Evolutionary conservation across 2,888 invertebrate genomes (phyloP).

Genomic region (Scaptomyza flava): DNA sequence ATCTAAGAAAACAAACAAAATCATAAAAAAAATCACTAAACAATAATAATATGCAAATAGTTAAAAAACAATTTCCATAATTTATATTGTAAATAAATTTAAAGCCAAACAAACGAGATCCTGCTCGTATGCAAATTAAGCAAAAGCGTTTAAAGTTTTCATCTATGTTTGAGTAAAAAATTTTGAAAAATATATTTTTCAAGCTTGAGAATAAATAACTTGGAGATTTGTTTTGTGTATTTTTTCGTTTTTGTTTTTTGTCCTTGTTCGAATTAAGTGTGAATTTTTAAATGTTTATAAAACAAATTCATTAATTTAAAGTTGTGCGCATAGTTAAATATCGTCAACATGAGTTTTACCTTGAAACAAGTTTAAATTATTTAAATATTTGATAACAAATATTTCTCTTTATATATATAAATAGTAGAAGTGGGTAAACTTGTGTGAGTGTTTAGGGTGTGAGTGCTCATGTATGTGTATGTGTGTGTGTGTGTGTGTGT

Average conservation of each 20-base stretch:
- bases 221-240: conserved; percentile 45
- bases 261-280: conserved; percentile 56
- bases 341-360: conserved; percentile 49
- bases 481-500: conserved; percentile 43
- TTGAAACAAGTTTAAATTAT: conserved; percentile 59
- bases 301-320: conserved; percentile 73
- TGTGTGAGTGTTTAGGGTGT: conserved; percentile 20
- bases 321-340: conserved; percentile 70
- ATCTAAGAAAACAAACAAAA: conserved; percentile 37
- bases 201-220: conserved; percentile 66
- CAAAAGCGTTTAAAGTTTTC: conserved; percentile 51
- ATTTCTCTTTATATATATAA: conserved; percentile 65
- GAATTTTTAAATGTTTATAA: conserved; percentile 50
- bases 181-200: conserved; percentile 60
- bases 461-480: too few species aligned
- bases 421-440: conserved; percentile 44
- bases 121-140: conserved; percentile 81
- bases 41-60: conserved; percentile 53
- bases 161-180: conserved; percentile 50
- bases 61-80: conserved; percentile 57
- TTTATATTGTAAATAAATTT: conserved; percentile 67
- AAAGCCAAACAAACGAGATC: conserved; percentile 83
- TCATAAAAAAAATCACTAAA: conserved; percentile 38
- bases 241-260: conserved; percentile 29
- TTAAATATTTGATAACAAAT: conserved; percentile 69